Conservation (phyloP, 1,140 invertebrate genomes). For the Leptopilina boulardi region DNA sequence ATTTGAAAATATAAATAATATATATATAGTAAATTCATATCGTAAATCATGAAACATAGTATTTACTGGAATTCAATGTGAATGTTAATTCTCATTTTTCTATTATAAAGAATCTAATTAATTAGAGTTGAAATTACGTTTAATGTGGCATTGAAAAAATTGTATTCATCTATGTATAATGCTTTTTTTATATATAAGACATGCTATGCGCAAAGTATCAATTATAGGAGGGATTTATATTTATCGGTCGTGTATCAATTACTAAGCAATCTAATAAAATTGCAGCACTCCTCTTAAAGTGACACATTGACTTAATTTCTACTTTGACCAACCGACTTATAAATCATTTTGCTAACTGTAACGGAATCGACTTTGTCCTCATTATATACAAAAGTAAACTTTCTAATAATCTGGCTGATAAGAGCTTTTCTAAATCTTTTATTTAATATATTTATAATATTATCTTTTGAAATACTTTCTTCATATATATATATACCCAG, state of each 20-base stretch:
- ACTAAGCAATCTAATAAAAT: slow-evolving; percentile 16
- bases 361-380: slow-evolving; percentile 29
- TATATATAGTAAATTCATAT: too few species aligned
- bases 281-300: slow-evolving; percentile 11
- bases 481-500: too few species aligned
- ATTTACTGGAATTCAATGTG: not conserved
- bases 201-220: not conserved
- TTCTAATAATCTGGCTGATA: slow-evolving; percentile 17
- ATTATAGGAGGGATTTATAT: slow-evolving; percentile 13
- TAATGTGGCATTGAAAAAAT: not conserved
- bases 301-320: slow-evolving; percentile 21
- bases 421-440: not conserved
- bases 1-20: too few species aligned
- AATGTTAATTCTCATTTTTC: not conserved
- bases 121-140: not conserved
- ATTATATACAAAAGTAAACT: slow-evolving; percentile 15
- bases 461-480: not conserved
- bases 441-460: not conserved
- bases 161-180: not conserved
- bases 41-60: too few species aligned
- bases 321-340: slow-evolving; percentile 17
- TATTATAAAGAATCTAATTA: not conserved
- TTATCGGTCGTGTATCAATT: not conserved
- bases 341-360: slow-evolving; percentile 25
- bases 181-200: not conserved